A percentile compares a stretch with the other conserved stretches of the same genome.
These are phyloP conservation scores for Onychomys leucogaster DNA, from an alignment of 2,797 vertebrate species.

Conservation along the genomic window DNA sequence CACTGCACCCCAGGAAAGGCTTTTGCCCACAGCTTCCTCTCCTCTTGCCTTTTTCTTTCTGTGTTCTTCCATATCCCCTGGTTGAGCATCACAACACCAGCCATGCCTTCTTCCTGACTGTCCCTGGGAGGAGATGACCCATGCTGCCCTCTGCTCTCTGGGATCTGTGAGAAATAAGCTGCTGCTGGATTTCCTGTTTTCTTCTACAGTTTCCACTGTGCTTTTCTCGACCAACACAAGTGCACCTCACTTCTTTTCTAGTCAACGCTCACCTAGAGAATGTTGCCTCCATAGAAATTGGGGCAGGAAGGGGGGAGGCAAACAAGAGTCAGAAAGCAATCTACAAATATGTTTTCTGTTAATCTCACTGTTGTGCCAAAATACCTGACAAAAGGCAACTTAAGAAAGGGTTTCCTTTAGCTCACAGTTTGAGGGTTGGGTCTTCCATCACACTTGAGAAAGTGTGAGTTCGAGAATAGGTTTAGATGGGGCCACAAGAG, in stretches of 20 bases:
- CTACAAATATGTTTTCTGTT: not conserved
- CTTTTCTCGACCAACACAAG: not conserved
- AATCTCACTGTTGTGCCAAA: not conserved
- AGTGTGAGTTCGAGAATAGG: accelerated
- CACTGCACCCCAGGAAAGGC: not conserved
- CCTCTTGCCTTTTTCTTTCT: not conserved
- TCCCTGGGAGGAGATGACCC: not conserved
- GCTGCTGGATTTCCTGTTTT: not conserved
- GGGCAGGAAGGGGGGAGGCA: not conserved
- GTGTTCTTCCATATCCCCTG: not conserved
- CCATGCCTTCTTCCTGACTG: not conserved
- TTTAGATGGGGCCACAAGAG: not conserved
- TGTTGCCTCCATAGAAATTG: not conserved
- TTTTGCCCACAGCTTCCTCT: not conserved
- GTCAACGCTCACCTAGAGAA: not conserved
- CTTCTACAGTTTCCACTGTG: not conserved
- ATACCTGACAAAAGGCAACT: not conserved
- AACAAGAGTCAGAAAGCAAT: not conserved
- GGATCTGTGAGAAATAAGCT: not conserved
- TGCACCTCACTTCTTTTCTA: not conserved
- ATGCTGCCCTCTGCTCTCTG: not conserved
- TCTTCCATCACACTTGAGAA: not conserved
- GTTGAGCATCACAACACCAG: not conserved
- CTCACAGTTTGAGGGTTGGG: not conserved
- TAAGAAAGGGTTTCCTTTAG: not conserved